phyloP scores from a whole-genome alignment of 1,140 invertebrate genomes.

The Geopemphigus sp. region DNA sequence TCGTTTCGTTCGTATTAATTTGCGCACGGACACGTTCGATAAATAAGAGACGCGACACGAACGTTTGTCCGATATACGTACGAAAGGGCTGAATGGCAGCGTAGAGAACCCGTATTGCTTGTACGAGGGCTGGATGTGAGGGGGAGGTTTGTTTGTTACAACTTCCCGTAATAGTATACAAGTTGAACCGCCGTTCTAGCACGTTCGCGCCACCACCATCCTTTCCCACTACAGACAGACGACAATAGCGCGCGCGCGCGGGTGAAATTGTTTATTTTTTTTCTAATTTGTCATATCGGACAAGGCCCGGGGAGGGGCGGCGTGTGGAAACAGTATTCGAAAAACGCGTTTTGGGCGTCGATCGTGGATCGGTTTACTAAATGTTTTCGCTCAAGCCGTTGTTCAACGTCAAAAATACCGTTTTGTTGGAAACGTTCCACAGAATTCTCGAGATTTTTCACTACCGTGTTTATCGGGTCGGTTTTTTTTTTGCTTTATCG shows the following conservation, averaged over 20 bases:
- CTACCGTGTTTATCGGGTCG: not conserved
- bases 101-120: not conserved
- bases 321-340: not conserved
- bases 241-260: too few relatives aligned
- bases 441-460: not conserved
- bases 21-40: not conserved
- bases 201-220: not conserved
- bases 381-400: not conserved
- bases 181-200: not conserved
- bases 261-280: not conserved
- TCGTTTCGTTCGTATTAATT: not conserved
- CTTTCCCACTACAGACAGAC: too few relatives aligned
- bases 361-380: not conserved
- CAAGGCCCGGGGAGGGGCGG: too few relatives aligned
- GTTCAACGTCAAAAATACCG: not conserved
- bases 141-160: not conserved
- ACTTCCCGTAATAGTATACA: not conserved
- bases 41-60: not conserved
- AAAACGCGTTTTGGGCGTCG: not conserved
- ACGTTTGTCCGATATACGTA: not conserved
- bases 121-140: too few relatives aligned
- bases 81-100: not conserved
- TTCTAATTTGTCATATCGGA: not conserved
- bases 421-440: constrained; percentile 12
- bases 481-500: not conserved